These are phyloP conservation scores for Nebria brevicollis DNA, from an alignment of 2,888 invertebrate genomes.

Conservation along the genomic window DNA sequence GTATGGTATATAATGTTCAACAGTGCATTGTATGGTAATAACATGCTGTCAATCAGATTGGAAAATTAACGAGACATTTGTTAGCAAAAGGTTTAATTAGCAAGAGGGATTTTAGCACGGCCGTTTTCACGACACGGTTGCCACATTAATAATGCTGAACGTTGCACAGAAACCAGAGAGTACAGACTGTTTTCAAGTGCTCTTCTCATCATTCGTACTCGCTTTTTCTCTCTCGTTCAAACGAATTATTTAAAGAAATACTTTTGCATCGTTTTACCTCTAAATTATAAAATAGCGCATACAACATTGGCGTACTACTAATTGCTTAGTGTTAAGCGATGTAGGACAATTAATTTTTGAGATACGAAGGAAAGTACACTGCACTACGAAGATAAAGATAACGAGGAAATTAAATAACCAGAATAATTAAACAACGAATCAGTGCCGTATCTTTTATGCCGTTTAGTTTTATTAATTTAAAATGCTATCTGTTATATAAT, in stretches of 20 bases:
- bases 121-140: constrained; percentile 14
- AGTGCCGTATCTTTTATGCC: background rate
- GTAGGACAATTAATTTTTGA: constrained; percentile 13
- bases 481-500: background rate
- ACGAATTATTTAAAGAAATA: constrained; percentile 14
- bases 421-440: constrained; percentile 10
- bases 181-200: constrained; percentile 3
- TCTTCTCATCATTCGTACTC: background rate
- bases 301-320: background rate
- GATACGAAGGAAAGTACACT: background rate
- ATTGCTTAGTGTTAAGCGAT: constrained; percentile 13
- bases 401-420: constrained; percentile 18
- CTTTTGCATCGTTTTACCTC: constrained; percentile 9
- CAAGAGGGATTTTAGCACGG: background rate
- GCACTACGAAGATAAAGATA: constrained; percentile 10
- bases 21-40: constrained; percentile 29
- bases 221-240: background rate
- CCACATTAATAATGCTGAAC: constrained; percentile 2
- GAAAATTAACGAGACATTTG: constrained; percentile 45
- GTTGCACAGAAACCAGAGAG: background rate
- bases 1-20: background rate
- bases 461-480: background rate
- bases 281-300: constrained; percentile 13
- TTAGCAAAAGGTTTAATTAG: constrained; percentile 37
- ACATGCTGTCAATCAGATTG: constrained; percentile 37